Percentiles rank a stretch among this genome's conserved stretches.
phyloP scores from a whole-genome alignment of 2,888 invertebrate species.

The Ceramica pisi region DNA sequence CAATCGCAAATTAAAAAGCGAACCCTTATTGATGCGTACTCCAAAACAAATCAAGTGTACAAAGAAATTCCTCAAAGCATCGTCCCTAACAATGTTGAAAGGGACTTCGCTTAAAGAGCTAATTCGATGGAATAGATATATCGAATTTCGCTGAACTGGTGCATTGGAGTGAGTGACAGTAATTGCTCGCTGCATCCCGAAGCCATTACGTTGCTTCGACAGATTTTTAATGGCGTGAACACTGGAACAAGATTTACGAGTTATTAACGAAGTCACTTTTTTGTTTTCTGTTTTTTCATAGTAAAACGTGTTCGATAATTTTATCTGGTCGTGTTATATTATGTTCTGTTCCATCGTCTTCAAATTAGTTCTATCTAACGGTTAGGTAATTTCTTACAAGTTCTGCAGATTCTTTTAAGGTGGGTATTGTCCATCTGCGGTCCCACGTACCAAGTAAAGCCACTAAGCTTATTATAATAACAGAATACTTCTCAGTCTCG shows the following conservation, averaged over 20 bases:
- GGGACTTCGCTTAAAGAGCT: conserved; percentile 51
- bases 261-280: conserved; percentile 65
- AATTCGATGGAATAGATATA: conserved; percentile 64
- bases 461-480: not conserved
- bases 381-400: too few species aligned
- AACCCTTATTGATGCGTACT: conserved; percentile 42
- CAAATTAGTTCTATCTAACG: not conserved
- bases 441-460: not conserved
- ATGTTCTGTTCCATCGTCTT: not conserved
- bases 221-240: conserved; percentile 73
- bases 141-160: conserved; percentile 60
- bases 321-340: not conserved
- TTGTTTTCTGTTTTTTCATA: conserved; percentile 29
- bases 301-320: conserved; percentile 12
- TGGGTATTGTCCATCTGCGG: not conserved
- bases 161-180: conserved; percentile 76
- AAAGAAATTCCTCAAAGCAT: conserved; percentile 39
- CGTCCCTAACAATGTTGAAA: conserved; percentile 37
- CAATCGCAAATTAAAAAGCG: conserved; percentile 53
- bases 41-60: conserved; percentile 46
- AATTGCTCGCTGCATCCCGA: conserved; percentile 75
- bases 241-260: conserved; percentile 69
- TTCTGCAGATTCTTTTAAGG: not conserved
- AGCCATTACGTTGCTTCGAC: conserved; percentile 66
- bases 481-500: not conserved